A percentile compares a stretch with the other conserved stretches of the same genome.
Evolutionary conservation across 2,113 vertebrate genomes (phyloP).

Genomic region (Rutilus rutilus): DNA sequence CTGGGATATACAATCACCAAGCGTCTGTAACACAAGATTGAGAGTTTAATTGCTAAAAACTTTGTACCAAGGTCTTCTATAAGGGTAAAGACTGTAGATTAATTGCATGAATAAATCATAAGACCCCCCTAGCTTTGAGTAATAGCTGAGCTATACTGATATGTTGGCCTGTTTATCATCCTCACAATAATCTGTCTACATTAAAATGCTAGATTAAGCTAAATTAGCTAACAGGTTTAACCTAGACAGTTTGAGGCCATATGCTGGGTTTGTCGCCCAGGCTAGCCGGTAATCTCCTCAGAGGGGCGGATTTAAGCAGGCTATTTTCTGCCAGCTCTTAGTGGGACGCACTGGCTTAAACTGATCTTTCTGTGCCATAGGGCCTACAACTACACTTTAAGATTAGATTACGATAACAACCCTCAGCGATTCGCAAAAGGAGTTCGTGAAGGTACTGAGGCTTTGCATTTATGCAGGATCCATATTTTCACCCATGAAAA

Average conservation of each 20-base stretch:
- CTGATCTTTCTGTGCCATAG: slow-evolving; percentile 43
- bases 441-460: neutral
- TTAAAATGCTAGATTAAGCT: slow-evolving; percentile 3
- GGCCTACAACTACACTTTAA: slow-evolving; percentile 1
- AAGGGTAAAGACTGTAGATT: neutral
- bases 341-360: slow-evolving; percentile 60
- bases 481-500: neutral
- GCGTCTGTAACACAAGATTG: neutral
- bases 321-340: slow-evolving; percentile 75
- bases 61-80: slow-evolving; percentile 13
- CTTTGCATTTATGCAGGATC: neutral
- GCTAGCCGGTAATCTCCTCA: slow-evolving; percentile 76
- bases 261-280: slow-evolving; percentile 60
- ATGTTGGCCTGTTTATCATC: slow-evolving; percentile 29
- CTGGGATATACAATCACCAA: neutral
- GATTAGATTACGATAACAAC: slow-evolving; percentile 20
- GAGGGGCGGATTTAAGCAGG: slow-evolving; percentile 70
- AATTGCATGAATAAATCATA: neutral
- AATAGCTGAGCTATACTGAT: neutral
- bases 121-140: neutral
- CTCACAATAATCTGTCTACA: neutral
- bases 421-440: neutral
- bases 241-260: slow-evolving; percentile 60
- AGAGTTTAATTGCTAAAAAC: neutral
- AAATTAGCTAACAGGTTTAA: slow-evolving; percentile 29